A percentile compares a stretch with the other conserved stretches of the same genome.
Evolutionary conservation across 2,113 vertebrate genomes (phyloP).

Genomic region (Aldabrachelys gigantea): DNA sequence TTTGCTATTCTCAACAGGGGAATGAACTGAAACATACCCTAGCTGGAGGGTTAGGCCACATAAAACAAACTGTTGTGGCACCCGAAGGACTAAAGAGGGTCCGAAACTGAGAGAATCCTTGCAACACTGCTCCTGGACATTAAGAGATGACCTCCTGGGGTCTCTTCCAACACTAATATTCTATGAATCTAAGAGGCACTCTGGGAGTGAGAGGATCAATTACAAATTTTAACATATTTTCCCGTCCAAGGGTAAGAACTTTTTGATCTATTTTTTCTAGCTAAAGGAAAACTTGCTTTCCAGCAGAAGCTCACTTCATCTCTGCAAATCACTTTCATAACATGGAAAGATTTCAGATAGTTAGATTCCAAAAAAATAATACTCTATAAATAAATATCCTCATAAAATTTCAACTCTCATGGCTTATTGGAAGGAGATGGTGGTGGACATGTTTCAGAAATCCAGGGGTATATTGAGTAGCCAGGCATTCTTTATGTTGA

Average conservation of each 20-base stretch:
- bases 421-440: neutral
- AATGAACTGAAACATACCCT: neutral
- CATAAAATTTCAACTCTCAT: neutral
- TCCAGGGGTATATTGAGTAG: neutral
- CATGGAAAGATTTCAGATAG: neutral
- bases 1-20: neutral
- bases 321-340: neutral
- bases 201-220: neutral
- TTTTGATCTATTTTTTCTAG: fast-evolving
- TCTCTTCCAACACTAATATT: too few species aligned
- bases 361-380: neutral
- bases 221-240: neutral
- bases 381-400: neutral
- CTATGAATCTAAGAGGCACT: neutral
- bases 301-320: neutral
- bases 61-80: neutral
- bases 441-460: neutral
- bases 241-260: neutral
- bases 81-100: neutral
- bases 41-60: neutral
- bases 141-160: neutral
- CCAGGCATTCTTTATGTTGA: neutral
- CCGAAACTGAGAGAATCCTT: neutral
- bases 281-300: neutral
- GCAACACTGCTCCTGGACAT: neutral